Percentiles rank a stretch among this genome's conserved stretches.
These are phyloP conservation scores for Manacus vitellinus DNA, from an alignment of 2,113 vertebrate species.

Conservation along the genomic window DNA sequence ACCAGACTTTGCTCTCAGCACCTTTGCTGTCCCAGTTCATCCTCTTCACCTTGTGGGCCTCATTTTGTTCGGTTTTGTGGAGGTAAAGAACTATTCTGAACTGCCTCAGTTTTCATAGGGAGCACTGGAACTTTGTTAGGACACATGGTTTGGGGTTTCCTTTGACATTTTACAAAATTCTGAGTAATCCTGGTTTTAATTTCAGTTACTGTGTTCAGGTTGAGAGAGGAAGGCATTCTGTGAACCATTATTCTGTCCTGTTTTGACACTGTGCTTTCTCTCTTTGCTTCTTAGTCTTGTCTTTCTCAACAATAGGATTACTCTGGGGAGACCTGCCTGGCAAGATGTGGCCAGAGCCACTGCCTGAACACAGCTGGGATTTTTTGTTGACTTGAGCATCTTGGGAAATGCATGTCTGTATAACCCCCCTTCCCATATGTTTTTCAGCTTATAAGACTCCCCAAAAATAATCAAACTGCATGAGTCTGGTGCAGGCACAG, in stretches of 20 bases:
- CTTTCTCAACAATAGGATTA: background rate
- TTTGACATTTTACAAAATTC: background rate
- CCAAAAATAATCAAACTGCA: background rate
- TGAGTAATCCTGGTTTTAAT: background rate
- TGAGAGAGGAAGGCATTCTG: background rate
- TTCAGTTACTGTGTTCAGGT: background rate
- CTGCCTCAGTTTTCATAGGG: background rate
- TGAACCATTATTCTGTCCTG: background rate
- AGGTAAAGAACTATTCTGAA: background rate
- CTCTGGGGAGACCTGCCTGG: background rate
- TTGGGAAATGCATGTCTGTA: background rate
- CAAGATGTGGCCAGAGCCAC: background rate
- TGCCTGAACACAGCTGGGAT: background rate
- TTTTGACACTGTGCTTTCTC: background rate
- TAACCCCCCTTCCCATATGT: background rate
- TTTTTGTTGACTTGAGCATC: background rate
- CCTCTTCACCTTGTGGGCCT: background rate
- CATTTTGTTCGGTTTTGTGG: background rate
- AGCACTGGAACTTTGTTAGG: background rate
- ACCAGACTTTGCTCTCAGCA: background rate
- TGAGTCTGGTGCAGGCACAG: background rate
- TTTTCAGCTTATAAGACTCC: background rate
- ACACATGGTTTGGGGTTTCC: background rate
- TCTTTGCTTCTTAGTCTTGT: background rate
- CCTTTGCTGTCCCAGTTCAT: background rate